Evolutionary conservation across 2,113 vertebrate genomes (phyloP), one percentile per base, ranked within the genome.

Genomic region (Chrysemys picta): DNA sequence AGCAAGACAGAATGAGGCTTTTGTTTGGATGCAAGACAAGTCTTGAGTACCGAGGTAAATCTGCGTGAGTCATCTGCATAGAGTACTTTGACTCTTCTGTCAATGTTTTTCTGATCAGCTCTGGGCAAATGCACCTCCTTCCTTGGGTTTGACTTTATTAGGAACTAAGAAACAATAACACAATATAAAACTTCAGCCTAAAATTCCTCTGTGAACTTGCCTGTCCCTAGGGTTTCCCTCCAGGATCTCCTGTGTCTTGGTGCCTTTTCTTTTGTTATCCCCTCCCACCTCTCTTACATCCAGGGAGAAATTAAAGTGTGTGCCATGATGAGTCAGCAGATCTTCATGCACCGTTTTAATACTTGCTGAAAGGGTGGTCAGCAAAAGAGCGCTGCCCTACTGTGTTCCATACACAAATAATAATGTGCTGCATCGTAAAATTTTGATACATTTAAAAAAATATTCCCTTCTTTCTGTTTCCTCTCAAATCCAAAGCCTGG

Each of bases 351-450:
- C 62, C 4, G 10, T 42, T 92, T 93, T 50, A 87, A 76, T n/a
- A 89, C 47, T 52, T 91, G 11, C 89, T 80, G 35, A 22, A 17
- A 5, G 25, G 80, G 27, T 2, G 21, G 56, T 93, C 54, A 69
- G 5, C 17, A 57, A 49, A 79, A 89, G 19, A 89, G n/a, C 1
- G 5, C 16, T 62, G 7, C 59, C 91, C 65, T 82, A 81, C 47
- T 91, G 0, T 65, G 45, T 80, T 78, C 21, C 69, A 85, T 52
- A 76, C 93, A 50, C 52, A 90, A 96, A 83, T 42, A 80, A 29
- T 45, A 85, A 80, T 5, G 24, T 84, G 27, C 31, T 84, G 7
- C 35, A 78, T n/a, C 87, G 47, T 92, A 85, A 96, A 96, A 96
- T 42, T 47, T 54, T n/a, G 38, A 22, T 56, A 38, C 53, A 1